A percentile compares a stretch with the other conserved stretches of the same genome.
These are phyloP conservation scores for Pristionchus exspectatus DNA, from an alignment of 2,888 invertebrate genomes.

Conservation along the genomic window DNA sequence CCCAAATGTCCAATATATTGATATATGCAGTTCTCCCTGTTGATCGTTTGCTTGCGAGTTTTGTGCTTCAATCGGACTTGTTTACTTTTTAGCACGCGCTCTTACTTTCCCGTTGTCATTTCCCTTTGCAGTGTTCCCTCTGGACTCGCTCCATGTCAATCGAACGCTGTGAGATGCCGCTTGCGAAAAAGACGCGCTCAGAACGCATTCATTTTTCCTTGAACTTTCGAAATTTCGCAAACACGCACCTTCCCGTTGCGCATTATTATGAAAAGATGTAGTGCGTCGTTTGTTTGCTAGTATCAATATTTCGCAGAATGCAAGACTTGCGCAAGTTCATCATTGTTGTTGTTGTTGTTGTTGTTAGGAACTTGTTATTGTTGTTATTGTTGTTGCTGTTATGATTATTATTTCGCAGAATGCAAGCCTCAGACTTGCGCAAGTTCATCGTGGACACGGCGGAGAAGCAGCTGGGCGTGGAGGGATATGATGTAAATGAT, in stretches of 20 bases:
- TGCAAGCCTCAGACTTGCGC: conserved; percentile 46
- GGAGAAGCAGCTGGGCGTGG: conserved; percentile 42
- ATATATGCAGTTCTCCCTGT: too few relatives aligned
- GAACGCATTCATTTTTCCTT: not conserved
- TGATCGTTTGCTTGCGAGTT: too few relatives aligned
- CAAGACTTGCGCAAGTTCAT: conserved; percentile 52
- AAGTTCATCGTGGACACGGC: conserved; percentile 34
- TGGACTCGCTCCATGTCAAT: too few relatives aligned
- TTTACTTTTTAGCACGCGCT: too few relatives aligned
- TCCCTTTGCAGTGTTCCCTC: too few relatives aligned
- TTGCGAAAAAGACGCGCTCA: too few relatives aligned
- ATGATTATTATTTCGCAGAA: not conserved
- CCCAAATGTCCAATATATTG: too few relatives aligned
- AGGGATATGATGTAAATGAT: conserved; percentile 53
- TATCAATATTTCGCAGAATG: not conserved
- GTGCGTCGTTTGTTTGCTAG: not conserved
- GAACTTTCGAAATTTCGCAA: not conserved
- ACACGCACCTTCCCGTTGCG: not conserved
- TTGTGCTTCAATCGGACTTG: too few relatives aligned
- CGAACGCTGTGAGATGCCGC: too few relatives aligned
- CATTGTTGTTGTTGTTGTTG: not conserved
- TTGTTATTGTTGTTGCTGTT: not conserved
- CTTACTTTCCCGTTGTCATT: too few relatives aligned
- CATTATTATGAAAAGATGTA: not conserved
- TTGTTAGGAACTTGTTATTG: not conserved